Evolutionary conservation across 2,113 vertebrate species (phyloP).

Genomic region (Bubalus kerabau): DNA sequence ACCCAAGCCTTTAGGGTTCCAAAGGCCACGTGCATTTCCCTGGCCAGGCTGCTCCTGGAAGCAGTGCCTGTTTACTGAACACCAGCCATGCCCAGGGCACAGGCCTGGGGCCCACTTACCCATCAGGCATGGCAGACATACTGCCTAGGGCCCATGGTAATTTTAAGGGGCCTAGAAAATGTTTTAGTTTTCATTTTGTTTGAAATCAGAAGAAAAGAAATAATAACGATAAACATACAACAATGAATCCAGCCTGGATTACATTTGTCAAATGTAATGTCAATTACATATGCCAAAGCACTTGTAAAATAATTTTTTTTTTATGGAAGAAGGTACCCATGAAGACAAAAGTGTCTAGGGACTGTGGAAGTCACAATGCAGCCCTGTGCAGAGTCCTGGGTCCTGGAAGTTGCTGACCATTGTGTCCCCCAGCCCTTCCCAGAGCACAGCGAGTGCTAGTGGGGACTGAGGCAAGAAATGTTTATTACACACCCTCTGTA

Average conservation of each 20-base stretch:
- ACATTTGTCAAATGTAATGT: not conserved
- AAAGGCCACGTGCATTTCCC: not conserved
- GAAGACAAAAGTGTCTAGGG: not conserved
- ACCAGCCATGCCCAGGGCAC: not conserved
- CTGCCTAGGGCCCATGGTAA: not conserved
- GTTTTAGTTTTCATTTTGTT: not conserved
- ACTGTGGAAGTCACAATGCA: not conserved
- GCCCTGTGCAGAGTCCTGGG: not conserved
- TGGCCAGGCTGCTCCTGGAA: not conserved
- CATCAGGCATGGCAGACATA: not conserved
- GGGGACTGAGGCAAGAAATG: not conserved
- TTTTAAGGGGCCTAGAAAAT: not conserved
- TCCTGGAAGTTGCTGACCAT: not conserved
- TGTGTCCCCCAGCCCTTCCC: not conserved
- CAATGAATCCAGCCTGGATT: not conserved
- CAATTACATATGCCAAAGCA: not conserved
- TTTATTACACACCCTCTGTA: not conserved
- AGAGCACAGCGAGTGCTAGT: not conserved
- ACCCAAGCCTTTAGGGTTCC: not conserved
- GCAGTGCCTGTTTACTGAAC: not conserved
- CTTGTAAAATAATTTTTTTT: not conserved
- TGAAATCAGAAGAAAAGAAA: conserved; percentile 1
- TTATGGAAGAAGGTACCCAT: not conserved
- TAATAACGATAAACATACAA: not conserved
- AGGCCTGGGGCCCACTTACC: not conserved